Base-by-base conservation (phyloP, 2,797 vertebrate species). In the Meriones psammophilus region DNA sequence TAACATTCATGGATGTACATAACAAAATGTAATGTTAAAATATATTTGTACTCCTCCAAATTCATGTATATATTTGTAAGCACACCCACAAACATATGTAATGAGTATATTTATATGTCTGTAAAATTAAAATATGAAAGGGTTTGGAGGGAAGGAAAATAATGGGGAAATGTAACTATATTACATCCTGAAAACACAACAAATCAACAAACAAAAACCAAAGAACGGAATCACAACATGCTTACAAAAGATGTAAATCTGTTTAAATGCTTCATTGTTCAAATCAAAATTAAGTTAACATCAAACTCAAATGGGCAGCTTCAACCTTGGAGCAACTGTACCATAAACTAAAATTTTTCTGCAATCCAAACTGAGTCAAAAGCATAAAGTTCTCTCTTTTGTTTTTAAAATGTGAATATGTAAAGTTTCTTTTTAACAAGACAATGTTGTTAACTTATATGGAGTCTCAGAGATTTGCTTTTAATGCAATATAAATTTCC, bases 371-470 rank as follows among this genome's bases (percentile, higher is more conserved):
- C 74, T 69, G 22, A 77, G 28, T 81, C 17, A 80, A 14, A 77
- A 93, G 14, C 62, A 10, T 10, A 30, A 71, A 86, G 7, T 54
- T 56, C 20, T 33, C 81, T 54, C 13, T 28, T 71, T 91, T 84
- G 64, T 28, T 10, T 83, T 81, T 54, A 74, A 76, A n/a, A 17
- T 14, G 0, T 79, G 0, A 1, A 12, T 73, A 24, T 69, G 4
- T n/a, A 89, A 20, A 14, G 14, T n/a, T 66, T n/a, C 46, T 85
- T 89, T 87, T 76, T 80, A 80, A n/a, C 1, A 87, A 94, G 73
- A 84, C 26, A 33, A 17, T 26, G 30, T 74, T 89, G 50, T 62
- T 86, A 62, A 74, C 68, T 56, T 14, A 33, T 24, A 42, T 42
- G 4, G 2, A 77, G 4, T 42, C 66, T 62, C 20, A 91, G 36